A percentile compares a stretch with the other conserved stretches of the same genome.
Conservation (phyloP, 1,140 invertebrate genomes). For the Pseudoatta argentina region DNA sequence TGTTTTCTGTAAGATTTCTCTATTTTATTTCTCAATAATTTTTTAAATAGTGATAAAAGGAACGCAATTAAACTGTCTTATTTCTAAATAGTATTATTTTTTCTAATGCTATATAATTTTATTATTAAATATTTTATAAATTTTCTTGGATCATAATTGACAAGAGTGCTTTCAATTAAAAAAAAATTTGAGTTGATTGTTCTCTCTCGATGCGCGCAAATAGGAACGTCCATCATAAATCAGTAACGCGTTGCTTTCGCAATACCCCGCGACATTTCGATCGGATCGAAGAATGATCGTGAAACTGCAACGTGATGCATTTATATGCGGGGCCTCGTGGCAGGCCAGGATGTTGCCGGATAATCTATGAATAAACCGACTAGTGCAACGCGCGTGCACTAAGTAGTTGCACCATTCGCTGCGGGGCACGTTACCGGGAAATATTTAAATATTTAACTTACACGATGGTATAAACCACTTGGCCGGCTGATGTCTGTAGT, state of each 20-base stretch:
- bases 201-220: neutral
- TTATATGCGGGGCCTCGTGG: constrained; percentile 11
- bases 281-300: constrained; percentile 50
- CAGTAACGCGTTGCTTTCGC: constrained; percentile 17
- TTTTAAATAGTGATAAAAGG: neutral
- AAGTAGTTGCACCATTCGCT: constrained; percentile 52
- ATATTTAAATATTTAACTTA: constrained; percentile 62
- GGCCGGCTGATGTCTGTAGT: constrained; percentile 40
- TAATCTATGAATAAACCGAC: constrained; percentile 60
- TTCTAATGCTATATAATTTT: neutral
- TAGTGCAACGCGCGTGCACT: constrained; percentile 8
- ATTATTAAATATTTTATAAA: constrained; percentile 9
- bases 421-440: constrained; percentile 42
- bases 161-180: neutral
- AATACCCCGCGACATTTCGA: constrained; percentile 47
- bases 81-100: constrained; percentile 2
- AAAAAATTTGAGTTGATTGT: neutral
- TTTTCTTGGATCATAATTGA: too few species aligned
- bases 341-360: constrained; percentile 40
- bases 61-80: neutral
- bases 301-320: constrained; percentile 39
- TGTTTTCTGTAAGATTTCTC: neutral
- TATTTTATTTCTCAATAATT: constrained; percentile 13
- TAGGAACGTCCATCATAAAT: constrained; percentile 18
- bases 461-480: constrained; percentile 52